Evolutionary conservation across 2,888 invertebrate species (phyloP), one percentile per base, ranked within the genome.

Genomic region (Polyommatus icarus): DNA sequence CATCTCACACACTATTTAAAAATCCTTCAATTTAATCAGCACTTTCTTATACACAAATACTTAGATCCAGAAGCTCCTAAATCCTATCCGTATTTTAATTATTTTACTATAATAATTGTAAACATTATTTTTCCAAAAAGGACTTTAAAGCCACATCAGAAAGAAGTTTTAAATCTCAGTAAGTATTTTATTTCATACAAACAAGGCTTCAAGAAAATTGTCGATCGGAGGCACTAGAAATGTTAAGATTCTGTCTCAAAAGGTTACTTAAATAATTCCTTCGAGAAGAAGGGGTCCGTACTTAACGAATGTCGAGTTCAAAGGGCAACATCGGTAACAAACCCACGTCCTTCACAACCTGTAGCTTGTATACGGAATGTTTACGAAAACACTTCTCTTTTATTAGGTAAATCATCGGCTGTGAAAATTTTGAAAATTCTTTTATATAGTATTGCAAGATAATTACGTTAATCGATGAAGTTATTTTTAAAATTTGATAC

Each of bases 221-320:
- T 83, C 85, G 83, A 87, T 87, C 84, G 84, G 82, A 80, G 81
- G 84, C 83, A 84, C 83, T 83, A 79, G 82, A 84, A 84, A 84
- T 83, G 84, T 83, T 87, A 86, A 84, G 84, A 86, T 86, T 77
- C 85, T 85, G 89, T 89, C 88, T 89, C 88, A 85, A 88, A 87
- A 87, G 86, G 86, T 88, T 87, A 84, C 84, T 86, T 85, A 87
- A 89, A 89, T 88, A 89, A 87, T 87, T 87, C 85, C 81, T 79
- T 80, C 80, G 77, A 81, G 79, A 80, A 80, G 71, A 77, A 81
- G 78, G 79, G 76, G 73, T 78, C 78, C 77, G 57, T 57, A 61
- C 71, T 73, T 79, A 75, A 75, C 75, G 50, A 75, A 50, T 24
- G 54, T 75, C 29, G 29, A 75, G 50, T 72, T 75, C 75, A 75